Conservation (phyloP, 2,797 vertebrate genomes). For the Epinephelus malabaricus region DNA sequence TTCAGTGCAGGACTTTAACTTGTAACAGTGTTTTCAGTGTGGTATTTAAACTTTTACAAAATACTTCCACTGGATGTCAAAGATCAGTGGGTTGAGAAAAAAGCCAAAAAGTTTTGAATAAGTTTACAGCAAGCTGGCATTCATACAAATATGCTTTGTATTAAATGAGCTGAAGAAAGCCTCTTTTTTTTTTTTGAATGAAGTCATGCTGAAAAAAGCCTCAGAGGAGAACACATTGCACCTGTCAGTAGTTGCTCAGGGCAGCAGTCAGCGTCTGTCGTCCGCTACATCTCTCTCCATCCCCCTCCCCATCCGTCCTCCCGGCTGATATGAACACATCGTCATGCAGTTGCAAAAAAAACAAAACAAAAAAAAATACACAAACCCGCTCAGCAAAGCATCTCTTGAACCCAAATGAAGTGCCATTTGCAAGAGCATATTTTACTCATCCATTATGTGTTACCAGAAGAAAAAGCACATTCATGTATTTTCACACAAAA, state of each 20-base stretch:
- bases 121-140: background rate
- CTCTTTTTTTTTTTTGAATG: slow-evolving; percentile 42
- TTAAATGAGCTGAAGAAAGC: slow-evolving; percentile 30
- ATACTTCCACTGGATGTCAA: background rate
- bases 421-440: slow-evolving; percentile 57
- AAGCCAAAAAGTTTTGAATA: slow-evolving; percentile 25
- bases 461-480: slow-evolving; percentile 22
- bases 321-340: slow-evolving; percentile 44
- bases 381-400: slow-evolving; percentile 50
- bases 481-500: slow-evolving; percentile 32
- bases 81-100: slow-evolving; percentile 8
- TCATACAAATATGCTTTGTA: slow-evolving; percentile 30
- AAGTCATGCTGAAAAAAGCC: slow-evolving; percentile 74
- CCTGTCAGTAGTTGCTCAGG: slow-evolving; percentile 77
- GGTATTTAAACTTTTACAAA: too few species aligned
- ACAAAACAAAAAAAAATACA: background rate
- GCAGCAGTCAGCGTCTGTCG: slow-evolving; percentile 67
- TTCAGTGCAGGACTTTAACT: too few species aligned
- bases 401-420: slow-evolving; percentile 54
- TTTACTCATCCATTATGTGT: slow-evolving; percentile 53
- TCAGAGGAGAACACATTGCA: slow-evolving; percentile 69
- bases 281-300: slow-evolving; percentile 46
- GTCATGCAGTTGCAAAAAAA: slow-evolving; percentile 16
- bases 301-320: slow-evolving; percentile 44
- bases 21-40: too few species aligned